These are phyloP conservation scores for Drosophila lini DNA, from an alignment of 1,140 invertebrate species.

Conservation along the genomic window DNA sequence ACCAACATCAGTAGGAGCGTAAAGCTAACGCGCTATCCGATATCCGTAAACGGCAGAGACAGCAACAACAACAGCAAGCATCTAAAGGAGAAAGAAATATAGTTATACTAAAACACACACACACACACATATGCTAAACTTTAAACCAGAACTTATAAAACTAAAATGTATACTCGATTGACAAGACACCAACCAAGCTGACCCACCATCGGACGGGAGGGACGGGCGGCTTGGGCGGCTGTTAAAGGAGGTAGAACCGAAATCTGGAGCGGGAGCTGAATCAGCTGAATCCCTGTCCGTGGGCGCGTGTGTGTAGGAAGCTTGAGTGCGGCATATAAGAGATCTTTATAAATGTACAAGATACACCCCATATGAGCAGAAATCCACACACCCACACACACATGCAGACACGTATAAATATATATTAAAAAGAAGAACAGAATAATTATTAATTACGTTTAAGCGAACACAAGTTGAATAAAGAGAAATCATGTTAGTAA, in stretches of 20 bases:
- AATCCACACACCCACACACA: conserved; percentile 19
- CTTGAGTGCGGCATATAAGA: conserved; percentile 46
- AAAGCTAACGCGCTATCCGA: conserved; percentile 34
- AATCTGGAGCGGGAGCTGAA: conserved; percentile 32
- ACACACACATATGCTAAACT: conserved; percentile 59
- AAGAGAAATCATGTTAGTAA: conserved; percentile 75
- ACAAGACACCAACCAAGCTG: conserved; percentile 73
- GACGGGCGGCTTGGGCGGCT: conserved; percentile 46
- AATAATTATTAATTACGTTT: conserved; percentile 78
- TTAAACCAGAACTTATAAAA: conserved; percentile 66
- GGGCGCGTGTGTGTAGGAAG: conserved; percentile 16
- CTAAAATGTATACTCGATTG: conserved; percentile 80
- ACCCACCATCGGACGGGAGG: conserved; percentile 7
- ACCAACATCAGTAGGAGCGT: conserved; percentile 54
- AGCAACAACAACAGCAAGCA: conserved; percentile 10
- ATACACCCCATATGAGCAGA: conserved; percentile 9
- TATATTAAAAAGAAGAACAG: conserved; percentile 65
- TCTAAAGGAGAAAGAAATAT: conserved; percentile 30
- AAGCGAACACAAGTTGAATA: conserved; percentile 73
- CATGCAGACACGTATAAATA: conserved; percentile 71
- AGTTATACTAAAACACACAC: conserved; percentile 48
- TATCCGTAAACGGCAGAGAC: conserved; percentile 33
- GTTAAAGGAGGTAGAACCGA: conserved; percentile 40
- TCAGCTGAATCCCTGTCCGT: conserved; percentile 39
- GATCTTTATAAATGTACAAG: conserved; percentile 52